Evolutionary conservation across 2,113 vertebrate genomes (phyloP).

Genomic region (Romanogobio albipinnatus): DNA sequence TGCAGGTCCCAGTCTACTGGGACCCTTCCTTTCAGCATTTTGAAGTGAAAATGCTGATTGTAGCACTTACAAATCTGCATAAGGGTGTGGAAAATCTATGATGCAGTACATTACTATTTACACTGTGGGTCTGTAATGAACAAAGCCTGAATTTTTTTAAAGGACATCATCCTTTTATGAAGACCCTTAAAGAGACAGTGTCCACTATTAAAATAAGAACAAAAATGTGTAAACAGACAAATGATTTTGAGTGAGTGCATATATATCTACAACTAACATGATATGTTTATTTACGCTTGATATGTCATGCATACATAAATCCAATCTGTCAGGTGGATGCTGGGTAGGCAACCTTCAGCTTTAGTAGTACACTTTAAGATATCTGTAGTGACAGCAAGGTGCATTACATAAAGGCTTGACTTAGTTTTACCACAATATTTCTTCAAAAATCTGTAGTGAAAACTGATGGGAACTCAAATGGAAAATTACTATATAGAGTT

Average conservation of each 20-base stretch:
- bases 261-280: constrained; percentile 13
- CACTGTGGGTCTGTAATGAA: not conserved
- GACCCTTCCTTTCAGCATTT: constrained; percentile 20
- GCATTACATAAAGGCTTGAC: constrained; percentile 15
- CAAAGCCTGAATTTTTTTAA: constrained; percentile 22
- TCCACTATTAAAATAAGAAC: not conserved
- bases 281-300: constrained; percentile 24
- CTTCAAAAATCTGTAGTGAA: not conserved
- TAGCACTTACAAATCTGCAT: constrained; percentile 21
- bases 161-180: not conserved
- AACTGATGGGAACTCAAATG: not conserved
- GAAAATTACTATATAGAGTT: not conserved
- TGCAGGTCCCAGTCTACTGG: constrained; percentile 29
- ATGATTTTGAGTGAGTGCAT: not conserved
- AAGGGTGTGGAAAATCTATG: constrained; percentile 24
- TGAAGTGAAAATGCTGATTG: constrained; percentile 44
- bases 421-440: constrained; percentile 23
- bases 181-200: not conserved
- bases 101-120: constrained; percentile 31
- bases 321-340: constrained; percentile 9
- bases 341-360: constrained; percentile 12
- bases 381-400: constrained; percentile 31
- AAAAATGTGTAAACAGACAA: not conserved
- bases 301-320: constrained; percentile 26
- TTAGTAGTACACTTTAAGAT: constrained; percentile 10